Percentiles rank a stretch among this genome's conserved stretches.
These are phyloP conservation scores for Drosophila ohnishii DNA, from an alignment of 1,140 invertebrate species.

Conservation along the genomic window DNA sequence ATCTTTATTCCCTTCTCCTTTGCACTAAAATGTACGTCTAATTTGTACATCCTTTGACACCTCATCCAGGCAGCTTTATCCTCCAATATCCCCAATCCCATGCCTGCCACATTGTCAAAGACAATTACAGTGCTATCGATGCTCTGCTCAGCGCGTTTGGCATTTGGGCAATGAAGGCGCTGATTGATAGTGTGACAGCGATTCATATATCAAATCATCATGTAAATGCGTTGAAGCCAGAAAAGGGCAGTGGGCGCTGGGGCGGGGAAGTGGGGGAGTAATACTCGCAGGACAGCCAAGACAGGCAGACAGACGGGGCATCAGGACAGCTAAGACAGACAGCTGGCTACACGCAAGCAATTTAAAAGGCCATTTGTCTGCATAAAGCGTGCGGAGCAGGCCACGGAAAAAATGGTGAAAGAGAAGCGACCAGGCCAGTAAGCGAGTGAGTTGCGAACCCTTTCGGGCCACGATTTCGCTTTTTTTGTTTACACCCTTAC, in stretches of 20 bases:
- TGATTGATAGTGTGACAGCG: constrained; percentile 67
- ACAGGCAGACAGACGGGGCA: constrained; percentile 7
- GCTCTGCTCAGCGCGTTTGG: constrained; percentile 18
- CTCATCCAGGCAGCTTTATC: constrained; percentile 4
- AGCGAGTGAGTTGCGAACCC: constrained; percentile 15
- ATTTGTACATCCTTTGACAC: constrained; percentile 29
- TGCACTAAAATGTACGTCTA: not conserved
- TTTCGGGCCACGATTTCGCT: constrained; percentile 25
- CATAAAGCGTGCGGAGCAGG: constrained; percentile 44
- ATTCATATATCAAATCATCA: constrained; percentile 78
- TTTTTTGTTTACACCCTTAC: constrained; percentile 12
- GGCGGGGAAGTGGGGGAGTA: constrained; percentile 7
- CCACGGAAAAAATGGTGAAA: constrained; percentile 1
- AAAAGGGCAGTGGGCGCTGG: not conserved
- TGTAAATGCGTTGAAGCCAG: constrained; percentile 56
- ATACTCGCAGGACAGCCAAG: constrained; percentile 7
- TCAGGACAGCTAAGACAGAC: constrained; percentile 38
- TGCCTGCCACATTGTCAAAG: constrained; percentile 25
- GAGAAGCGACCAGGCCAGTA: constrained; percentile 8
- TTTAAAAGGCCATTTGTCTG: constrained; percentile 76
- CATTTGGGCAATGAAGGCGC: constrained; percentile 49
- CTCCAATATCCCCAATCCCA: constrained; percentile 1
- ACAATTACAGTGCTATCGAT: constrained; percentile 53
- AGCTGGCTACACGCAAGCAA: constrained; percentile 68
- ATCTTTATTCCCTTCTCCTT: not conserved